Conservation (phyloP, 2,113 vertebrate genomes). For the Psammodynastes pulverulentus region DNA sequence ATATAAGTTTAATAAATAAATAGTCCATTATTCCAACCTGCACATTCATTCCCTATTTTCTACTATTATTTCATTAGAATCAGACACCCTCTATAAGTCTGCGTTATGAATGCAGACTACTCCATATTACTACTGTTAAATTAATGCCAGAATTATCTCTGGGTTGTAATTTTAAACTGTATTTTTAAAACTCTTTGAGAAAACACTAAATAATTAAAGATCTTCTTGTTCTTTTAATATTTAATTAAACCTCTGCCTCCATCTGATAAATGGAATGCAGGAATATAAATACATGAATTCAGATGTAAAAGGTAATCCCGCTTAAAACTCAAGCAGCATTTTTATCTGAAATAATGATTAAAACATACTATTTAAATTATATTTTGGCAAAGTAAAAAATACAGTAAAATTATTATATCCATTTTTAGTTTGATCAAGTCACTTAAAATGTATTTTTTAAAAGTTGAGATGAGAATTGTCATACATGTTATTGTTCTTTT, state of each 20-base stretch:
- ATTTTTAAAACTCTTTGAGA: neutral
- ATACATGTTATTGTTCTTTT: neutral
- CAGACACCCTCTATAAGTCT: neutral
- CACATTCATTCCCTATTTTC: neutral
- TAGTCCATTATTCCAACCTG: neutral
- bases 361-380: neutral
- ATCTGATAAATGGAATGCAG: neutral
- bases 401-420: slow-evolving; percentile 4
- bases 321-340: neutral
- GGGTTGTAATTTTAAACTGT: neutral
- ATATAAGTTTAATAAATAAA: neutral
- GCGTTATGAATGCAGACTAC: neutral
- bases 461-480: neutral
- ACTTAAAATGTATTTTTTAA: neutral
- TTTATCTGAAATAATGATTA: neutral
- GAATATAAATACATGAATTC: neutral
- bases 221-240: slow-evolving; percentile 3
- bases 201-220: neutral
- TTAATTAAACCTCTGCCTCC: neutral
- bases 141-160: neutral
- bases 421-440: neutral
- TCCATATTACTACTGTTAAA: neutral
- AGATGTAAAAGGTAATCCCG: neutral
- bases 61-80: neutral
- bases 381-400: neutral